Percentiles rank a stretch among this genome's conserved stretches.
Evolutionary conservation across 1,140 invertebrate species (phyloP).

Genomic region (Sarcophaga bullata): DNA sequence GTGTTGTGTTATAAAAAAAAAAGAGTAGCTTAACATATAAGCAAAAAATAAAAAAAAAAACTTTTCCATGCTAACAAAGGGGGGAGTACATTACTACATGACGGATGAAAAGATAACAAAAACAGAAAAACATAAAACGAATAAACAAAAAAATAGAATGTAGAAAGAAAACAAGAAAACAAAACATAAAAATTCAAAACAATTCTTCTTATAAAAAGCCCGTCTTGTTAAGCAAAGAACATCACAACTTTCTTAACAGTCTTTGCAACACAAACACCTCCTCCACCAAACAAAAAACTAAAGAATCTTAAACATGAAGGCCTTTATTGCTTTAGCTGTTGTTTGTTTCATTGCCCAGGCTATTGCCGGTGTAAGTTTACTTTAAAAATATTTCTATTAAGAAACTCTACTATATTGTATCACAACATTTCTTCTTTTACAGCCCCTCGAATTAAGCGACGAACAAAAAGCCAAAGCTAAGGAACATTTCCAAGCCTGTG

Average conservation of each 20-base stretch:
- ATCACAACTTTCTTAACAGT: constrained; percentile 19
- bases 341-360: constrained; percentile 4
- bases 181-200: too few species aligned
- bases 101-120: too few species aligned
- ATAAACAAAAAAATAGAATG: too few species aligned
- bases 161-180: too few species aligned
- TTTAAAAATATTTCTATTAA: not conserved
- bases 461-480: constrained; percentile 35
- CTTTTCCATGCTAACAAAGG: too few species aligned
- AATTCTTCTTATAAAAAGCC: constrained; percentile 8
- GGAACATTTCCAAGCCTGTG: not conserved
- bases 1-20: too few species aligned
- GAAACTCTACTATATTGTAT: not conserved
- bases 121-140: too few species aligned
- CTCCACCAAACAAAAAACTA: not conserved
- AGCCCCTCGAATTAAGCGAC: constrained; percentile 2
- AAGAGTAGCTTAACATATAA: too few species aligned
- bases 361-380: constrained; percentile 16
- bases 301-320: constrained; percentile 16
- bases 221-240: not conserved
- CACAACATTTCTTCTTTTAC: not conserved
- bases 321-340: constrained; percentile 32
- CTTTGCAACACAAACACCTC: not conserved
- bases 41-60: too few species aligned
- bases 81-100: too few species aligned